phyloP scores from a whole-genome alignment of 2,113 vertebrate genomes.

The Phasianus colchicus region DNA sequence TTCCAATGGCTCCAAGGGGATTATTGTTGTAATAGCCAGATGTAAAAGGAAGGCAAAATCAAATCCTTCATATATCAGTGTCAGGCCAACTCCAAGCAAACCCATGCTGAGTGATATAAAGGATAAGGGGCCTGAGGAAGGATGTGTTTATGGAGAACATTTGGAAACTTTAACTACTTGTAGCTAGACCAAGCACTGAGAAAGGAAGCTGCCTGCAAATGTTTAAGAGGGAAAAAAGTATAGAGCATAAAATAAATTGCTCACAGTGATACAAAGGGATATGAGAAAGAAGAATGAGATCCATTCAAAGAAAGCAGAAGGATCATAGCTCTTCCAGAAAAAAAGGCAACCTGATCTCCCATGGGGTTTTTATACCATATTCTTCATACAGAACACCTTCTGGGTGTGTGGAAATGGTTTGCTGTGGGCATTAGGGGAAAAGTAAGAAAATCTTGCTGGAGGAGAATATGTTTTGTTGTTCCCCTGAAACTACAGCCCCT shows the following conservation, averaged over 20 bases:
- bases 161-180: constrained; percentile 63
- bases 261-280: background rate
- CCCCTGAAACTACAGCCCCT: background rate
- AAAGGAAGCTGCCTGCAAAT: background rate
- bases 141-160: constrained; percentile 65
- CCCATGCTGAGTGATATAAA: constrained; percentile 63
- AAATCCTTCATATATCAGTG: constrained; percentile 62
- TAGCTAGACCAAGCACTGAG: background rate
- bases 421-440: background rate
- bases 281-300: background rate
- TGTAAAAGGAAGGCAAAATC: constrained; percentile 65
- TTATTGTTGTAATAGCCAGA: constrained; percentile 50
- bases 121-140: constrained; percentile 62
- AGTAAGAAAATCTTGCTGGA: background rate
- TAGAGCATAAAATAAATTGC: background rate
- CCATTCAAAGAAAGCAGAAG: background rate
- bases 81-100: constrained; percentile 61
- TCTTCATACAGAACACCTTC: background rate
- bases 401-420: background rate
- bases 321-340: background rate
- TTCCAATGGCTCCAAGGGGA: constrained; percentile 47
- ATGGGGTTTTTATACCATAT: background rate
- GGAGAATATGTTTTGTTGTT: background rate
- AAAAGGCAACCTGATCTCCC: background rate
- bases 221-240: background rate